These are phyloP conservation scores for Monodelphis domestica DNA, from an alignment of 2,797 vertebrate species.

Conservation along the genomic window DNA sequence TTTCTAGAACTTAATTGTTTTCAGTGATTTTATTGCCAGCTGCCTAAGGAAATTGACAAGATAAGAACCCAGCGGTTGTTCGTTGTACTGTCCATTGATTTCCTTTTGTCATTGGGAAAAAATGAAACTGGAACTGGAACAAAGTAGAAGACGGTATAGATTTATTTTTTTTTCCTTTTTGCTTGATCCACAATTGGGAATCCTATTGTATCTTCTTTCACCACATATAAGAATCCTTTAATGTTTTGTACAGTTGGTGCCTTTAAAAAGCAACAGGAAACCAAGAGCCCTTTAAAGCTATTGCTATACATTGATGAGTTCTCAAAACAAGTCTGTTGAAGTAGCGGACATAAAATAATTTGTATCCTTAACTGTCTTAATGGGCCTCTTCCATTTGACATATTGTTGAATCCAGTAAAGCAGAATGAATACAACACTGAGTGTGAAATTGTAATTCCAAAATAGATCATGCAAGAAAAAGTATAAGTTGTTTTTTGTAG, in stretches of 20 bases:
- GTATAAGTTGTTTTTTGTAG: background rate
- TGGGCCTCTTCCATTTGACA: background rate
- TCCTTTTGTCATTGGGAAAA: conserved; percentile 1
- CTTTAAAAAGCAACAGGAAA: background rate
- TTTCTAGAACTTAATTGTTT: conserved; percentile 27
- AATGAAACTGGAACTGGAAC: background rate
- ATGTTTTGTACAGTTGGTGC: background rate
- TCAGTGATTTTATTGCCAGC: background rate
- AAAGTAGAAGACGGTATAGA: background rate
- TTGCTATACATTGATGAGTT: background rate
- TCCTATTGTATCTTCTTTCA: background rate
- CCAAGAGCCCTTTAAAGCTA: background rate
- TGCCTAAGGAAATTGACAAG: background rate
- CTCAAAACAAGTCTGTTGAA: background rate
- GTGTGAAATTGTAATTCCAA: background rate
- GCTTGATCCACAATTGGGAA: background rate
- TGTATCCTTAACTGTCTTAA: background rate
- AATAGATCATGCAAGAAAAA: background rate
- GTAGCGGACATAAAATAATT: background rate
- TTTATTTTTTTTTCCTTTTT: background rate
- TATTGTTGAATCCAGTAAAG: background rate
- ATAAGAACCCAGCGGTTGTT: background rate
- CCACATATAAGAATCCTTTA: background rate
- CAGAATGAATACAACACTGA: background rate
- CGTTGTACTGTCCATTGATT: background rate